Conservation (phyloP, 2,888 invertebrate species). For the Diaprepes abbreviatus region DNA sequence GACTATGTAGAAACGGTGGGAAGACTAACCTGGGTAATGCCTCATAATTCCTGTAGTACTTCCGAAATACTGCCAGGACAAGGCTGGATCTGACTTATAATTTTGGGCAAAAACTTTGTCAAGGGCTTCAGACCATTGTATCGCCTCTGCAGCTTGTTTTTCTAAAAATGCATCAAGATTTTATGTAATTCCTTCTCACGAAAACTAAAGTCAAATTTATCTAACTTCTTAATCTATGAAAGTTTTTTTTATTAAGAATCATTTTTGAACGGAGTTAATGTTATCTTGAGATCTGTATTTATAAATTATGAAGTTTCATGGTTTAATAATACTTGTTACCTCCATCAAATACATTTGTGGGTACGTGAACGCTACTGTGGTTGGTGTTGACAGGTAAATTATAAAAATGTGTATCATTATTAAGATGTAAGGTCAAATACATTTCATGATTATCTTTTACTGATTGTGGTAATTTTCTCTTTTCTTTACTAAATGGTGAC, state of each 20-base stretch:
- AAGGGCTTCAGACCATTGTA: conserved; percentile 91
- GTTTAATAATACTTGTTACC: too few species aligned
- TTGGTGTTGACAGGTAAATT: conserved; percentile 84
- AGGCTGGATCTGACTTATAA: conserved; percentile 87
- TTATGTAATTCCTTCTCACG: too few species aligned
- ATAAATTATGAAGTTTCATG: too few species aligned
- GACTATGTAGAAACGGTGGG: neutral
- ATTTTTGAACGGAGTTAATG: too few species aligned
- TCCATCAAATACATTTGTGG: conserved; percentile 92
- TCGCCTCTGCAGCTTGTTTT: conserved; percentile 76
- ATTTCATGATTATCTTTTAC: conserved; percentile 57
- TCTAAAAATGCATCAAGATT: conserved; percentile 52
- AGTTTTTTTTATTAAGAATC: too few species aligned
- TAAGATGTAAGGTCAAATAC: conserved; percentile 74
- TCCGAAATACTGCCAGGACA: conserved; percentile 98
- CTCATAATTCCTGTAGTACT: conserved; percentile 93
- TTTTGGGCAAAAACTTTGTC: conserved; percentile 89
- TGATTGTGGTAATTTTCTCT: conserved; percentile 53
- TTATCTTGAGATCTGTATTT: too few species aligned
- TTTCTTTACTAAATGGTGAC: conserved; percentile 66
- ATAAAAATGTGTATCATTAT: conserved; percentile 86
- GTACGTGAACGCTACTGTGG: conserved; percentile 91
- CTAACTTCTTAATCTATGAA: too few species aligned
- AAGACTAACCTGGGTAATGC: conserved; percentile 79
- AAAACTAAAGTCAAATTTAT: too few species aligned